phyloP scores from a whole-genome alignment of 1,140 invertebrate genomes.

The Bombus polaris region DNA sequence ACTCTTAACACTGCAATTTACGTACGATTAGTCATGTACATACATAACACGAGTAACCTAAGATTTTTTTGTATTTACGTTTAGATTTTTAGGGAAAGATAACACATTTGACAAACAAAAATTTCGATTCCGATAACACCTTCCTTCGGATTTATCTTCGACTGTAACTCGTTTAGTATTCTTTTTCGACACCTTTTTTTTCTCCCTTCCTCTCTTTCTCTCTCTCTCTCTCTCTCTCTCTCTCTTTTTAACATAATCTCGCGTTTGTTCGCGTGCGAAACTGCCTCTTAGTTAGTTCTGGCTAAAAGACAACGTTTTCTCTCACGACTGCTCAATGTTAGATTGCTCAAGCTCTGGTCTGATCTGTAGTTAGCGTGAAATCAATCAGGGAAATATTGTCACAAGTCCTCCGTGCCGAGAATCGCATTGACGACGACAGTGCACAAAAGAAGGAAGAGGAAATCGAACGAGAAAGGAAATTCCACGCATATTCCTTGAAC shows the following conservation, averaged over 20 bases:
- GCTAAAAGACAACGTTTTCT: conserved; percentile 22
- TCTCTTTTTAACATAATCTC: background rate
- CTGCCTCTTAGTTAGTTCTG: conserved; percentile 5
- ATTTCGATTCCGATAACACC: conserved; percentile 1
- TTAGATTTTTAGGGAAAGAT: conserved; percentile 16
- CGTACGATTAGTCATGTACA: conserved; percentile 6
- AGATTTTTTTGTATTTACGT: conserved; percentile 22
- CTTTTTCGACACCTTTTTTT: too few species aligned
- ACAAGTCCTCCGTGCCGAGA: background rate
- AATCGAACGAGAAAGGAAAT: background rate
- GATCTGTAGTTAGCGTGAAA: conserved; percentile 22
- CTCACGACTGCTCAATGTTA: conserved; percentile 59
- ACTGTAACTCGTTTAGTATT: background rate
- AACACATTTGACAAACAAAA: background rate
- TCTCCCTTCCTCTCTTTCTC: background rate
- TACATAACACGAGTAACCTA: conserved; percentile 26
- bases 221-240: background rate
- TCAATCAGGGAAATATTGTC: background rate
- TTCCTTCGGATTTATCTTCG: background rate
- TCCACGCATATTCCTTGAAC: background rate
- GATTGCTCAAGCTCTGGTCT: conserved; percentile 57
- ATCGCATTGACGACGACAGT: background rate
- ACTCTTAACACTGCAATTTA: conserved; percentile 11
- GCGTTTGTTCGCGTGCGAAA: background rate
- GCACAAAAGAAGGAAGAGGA: background rate